Percentiles rank a stretch among this genome's conserved stretches.
These are phyloP conservation scores for Amphipyra berbera DNA, from an alignment of 2,888 invertebrate species.

Conservation along the genomic window DNA sequence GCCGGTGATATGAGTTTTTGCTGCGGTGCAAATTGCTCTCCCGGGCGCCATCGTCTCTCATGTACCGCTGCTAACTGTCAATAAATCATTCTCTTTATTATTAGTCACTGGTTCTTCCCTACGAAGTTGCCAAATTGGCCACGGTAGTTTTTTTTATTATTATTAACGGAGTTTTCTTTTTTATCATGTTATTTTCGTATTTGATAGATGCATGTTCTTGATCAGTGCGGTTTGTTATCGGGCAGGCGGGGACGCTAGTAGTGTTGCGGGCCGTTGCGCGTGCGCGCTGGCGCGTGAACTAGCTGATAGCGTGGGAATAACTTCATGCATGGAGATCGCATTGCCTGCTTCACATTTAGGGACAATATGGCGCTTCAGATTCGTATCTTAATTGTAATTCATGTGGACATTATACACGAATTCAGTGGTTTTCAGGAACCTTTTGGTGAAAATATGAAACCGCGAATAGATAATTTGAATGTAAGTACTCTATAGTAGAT, in stretches of 20 bases:
- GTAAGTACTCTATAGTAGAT: too few relatives aligned
- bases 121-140: slow-evolving; percentile 35
- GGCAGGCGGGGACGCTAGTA: slow-evolving; percentile 64
- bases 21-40: slow-evolving; percentile 74
- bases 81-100: slow-evolving; percentile 75
- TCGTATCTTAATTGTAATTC: slow-evolving; percentile 21
- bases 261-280: slow-evolving; percentile 73
- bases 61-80: slow-evolving; percentile 73
- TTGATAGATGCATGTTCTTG: slow-evolving; percentile 17
- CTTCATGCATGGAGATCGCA: slow-evolving; percentile 69
- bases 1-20: slow-evolving; percentile 74
- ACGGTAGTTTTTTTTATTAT: slow-evolving; percentile 19
- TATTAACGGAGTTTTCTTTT: slow-evolving; percentile 13
- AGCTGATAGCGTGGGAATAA: slow-evolving; percentile 87
- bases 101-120: slow-evolving; percentile 49
- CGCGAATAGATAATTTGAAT: too few relatives aligned
- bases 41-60: slow-evolving; percentile 66
- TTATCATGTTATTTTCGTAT: not conserved
- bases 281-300: slow-evolving; percentile 81
- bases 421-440: slow-evolving; percentile 11
- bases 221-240: slow-evolving; percentile 54
- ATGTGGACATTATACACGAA: slow-evolving; percentile 12
- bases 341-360: slow-evolving; percentile 37
- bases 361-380: slow-evolving; percentile 54
- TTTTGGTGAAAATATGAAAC: slow-evolving; percentile 1